Evolutionary conservation across 2,888 invertebrate genomes (phyloP).

Genomic region (Trissoscelio sp.): DNA sequence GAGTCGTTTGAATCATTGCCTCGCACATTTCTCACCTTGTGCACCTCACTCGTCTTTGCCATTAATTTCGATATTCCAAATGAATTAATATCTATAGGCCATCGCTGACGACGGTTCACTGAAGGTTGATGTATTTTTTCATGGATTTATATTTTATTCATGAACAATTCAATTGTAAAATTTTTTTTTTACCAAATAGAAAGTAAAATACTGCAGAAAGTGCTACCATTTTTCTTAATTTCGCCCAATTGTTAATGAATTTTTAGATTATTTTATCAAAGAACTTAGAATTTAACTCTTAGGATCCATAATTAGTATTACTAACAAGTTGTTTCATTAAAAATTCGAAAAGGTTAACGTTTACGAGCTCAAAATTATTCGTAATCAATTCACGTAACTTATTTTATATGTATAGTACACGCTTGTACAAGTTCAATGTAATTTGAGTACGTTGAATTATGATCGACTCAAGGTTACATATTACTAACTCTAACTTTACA

Average conservation of each 20-base stretch:
- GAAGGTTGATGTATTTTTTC: conserved; percentile 30
- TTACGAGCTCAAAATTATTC: background rate
- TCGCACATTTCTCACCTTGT: conserved; percentile 55
- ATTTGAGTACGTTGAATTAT: conserved; percentile 14
- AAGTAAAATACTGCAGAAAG: no score
- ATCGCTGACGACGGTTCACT: conserved; percentile 33
- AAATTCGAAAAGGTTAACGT: background rate
- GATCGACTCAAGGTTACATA: conserved; percentile 20
- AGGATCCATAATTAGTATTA: conserved; percentile 17
- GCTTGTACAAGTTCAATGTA: conserved; percentile 27
- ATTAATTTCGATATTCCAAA: conserved; percentile 48
- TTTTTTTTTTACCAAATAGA: no score
- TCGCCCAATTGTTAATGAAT: no score
- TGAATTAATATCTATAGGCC: conserved; percentile 63
- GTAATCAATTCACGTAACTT: conserved; percentile 13
- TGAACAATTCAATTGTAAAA: no score
- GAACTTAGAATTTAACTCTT: background rate
- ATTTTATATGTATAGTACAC: conserved; percentile 18
- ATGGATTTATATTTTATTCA: conserved; percentile 17
- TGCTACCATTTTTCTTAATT: no score
- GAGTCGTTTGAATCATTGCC: conserved; percentile 70
- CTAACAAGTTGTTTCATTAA: background rate
- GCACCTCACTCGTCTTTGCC: conserved; percentile 49
- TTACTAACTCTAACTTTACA: no score
- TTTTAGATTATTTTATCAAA: no score